phyloP scores from a whole-genome alignment of 2,888 invertebrate species.

The Epinotia brunnichana region DNA sequence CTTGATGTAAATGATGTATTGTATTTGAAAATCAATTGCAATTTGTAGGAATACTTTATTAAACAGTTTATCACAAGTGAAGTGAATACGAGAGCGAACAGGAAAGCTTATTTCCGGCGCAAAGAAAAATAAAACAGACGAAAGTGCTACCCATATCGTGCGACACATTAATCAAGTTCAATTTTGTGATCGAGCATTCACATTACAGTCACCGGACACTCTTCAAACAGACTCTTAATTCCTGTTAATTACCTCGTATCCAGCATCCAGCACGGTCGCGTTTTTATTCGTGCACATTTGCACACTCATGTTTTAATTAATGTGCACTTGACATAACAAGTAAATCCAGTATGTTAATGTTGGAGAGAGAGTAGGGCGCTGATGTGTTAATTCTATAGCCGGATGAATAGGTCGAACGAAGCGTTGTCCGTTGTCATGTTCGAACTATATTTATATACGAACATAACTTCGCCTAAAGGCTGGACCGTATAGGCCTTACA shows the following conservation, averaged over 20 bases:
- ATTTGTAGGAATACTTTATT: too few species aligned
- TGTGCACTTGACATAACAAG: neutral
- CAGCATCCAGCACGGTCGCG: constrained; percentile 13
- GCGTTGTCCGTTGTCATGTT: too few species aligned
- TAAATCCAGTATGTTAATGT: neutral
- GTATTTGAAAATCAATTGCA: too few species aligned
- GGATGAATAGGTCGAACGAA: neutral
- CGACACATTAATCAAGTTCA: constrained; percentile 17
- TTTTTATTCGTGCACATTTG: constrained; percentile 11
- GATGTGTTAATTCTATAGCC: neutral
- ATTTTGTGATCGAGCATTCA: constrained; percentile 5
- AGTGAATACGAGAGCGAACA: too few species aligned
- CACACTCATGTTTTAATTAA: constrained; percentile 1
- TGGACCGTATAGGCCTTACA: too few species aligned
- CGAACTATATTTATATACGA: too few species aligned
- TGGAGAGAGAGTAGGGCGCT: neutral
- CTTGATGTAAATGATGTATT: too few species aligned
- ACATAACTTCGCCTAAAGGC: too few species aligned
- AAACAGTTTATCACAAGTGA: too few species aligned
- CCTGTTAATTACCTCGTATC: constrained; percentile 17
- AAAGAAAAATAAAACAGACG: neutral
- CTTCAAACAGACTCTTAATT: constrained; percentile 22
- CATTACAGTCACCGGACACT: constrained; percentile 13
- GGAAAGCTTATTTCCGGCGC: too few species aligned
- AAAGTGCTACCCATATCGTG: constrained; percentile 1